Conservation (phyloP, 2,113 vertebrate species). For the Coreoperca whiteheadi region DNA sequence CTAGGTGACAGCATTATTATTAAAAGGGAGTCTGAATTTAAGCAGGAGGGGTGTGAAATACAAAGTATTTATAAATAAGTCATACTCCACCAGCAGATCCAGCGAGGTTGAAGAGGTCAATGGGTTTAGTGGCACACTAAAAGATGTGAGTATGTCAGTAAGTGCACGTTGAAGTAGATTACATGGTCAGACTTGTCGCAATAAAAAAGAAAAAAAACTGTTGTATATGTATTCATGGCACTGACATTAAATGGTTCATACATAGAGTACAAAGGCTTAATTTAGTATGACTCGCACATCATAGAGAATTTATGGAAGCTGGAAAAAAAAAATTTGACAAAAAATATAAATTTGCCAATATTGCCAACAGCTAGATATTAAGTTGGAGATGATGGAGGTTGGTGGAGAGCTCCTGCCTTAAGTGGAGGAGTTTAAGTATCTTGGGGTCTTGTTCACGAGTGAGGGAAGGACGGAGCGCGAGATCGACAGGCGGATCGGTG, state of each 20-base stretch:
- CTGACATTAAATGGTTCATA: not conserved
- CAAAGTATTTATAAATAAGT: constrained; percentile 42
- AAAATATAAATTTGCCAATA: not conserved
- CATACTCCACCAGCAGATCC: constrained; percentile 53
- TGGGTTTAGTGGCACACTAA: constrained; percentile 56
- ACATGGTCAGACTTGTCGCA: constrained; percentile 8
- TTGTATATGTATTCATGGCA: not conserved
- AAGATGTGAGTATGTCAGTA: constrained; percentile 54
- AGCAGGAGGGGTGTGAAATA: not conserved
- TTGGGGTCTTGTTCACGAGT: too few relatives aligned
- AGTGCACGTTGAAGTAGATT: constrained; percentile 22
- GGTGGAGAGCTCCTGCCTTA: too few relatives aligned
- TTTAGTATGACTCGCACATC: not conserved
- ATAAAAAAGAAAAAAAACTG: too few relatives aligned
- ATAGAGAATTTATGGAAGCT: not conserved
- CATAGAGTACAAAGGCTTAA: not conserved
- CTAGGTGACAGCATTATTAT: not conserved
- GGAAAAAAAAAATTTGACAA: too few relatives aligned
- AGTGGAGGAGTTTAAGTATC: too few relatives aligned
- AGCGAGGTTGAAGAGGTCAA: constrained; percentile 53
- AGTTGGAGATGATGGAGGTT: not conserved
- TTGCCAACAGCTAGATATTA: too few relatives aligned
- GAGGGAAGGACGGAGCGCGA: too few relatives aligned
- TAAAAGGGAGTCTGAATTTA: not conserved
- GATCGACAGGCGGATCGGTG: too few relatives aligned